These are phyloP conservation scores for Ceratina japonica DNA, from an alignment of 1,140 invertebrate species.

Conservation along the genomic window DNA sequence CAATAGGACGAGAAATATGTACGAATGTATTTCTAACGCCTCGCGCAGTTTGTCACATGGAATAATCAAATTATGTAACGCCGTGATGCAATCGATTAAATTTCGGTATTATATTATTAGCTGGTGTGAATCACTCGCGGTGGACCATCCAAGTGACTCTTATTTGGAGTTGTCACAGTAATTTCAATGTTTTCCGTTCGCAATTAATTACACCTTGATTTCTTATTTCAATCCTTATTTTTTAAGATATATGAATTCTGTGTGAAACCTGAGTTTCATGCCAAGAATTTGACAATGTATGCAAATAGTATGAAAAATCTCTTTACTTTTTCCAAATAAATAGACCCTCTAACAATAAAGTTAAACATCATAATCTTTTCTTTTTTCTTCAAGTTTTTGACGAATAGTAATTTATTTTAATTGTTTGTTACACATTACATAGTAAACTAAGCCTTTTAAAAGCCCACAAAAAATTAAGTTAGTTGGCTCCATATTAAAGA, in stretches of 20 bases:
- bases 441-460: too few relatives aligned
- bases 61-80: conserved; percentile 18
- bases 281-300: too few relatives aligned
- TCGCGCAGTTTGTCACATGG: neutral
- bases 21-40: neutral
- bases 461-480: too few relatives aligned
- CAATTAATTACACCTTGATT: neutral
- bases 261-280: neutral
- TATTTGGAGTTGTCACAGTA: neutral
- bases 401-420: too few relatives aligned
- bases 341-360: too few relatives aligned
- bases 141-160: conserved; percentile 12
- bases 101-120: conserved; percentile 34
- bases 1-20: neutral
- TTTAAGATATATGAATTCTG: conserved; percentile 33
- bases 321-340: too few relatives aligned
- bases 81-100: conserved; percentile 34
- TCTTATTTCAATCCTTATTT: neutral
- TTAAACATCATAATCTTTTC: too few relatives aligned
- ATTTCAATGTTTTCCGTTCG: neutral
- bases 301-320: too few relatives aligned
- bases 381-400: too few relatives aligned
- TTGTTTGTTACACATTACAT: too few relatives aligned
- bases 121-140: conserved; percentile 6
- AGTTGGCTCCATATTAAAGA: too few relatives aligned